Base-by-base conservation (phyloP, 2,113 vertebrate species). In the Pseudopodoces humilis region DNA sequence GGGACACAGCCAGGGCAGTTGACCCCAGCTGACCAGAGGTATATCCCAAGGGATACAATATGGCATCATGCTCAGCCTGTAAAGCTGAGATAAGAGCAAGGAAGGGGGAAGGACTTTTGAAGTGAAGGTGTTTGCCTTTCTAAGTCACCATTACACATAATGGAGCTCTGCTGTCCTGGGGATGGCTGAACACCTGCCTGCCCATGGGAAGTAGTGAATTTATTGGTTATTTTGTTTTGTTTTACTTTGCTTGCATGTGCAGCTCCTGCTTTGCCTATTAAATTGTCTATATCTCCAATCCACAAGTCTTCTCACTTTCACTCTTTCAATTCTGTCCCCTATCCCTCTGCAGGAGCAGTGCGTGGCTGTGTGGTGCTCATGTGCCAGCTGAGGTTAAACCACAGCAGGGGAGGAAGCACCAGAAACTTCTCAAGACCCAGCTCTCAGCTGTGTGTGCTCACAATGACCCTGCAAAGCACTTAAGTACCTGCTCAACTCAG, bases 401-500 rank as follows among this genome's bases (percentile, higher is more conserved):
- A 50, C 1, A 1, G 23, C 16, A n/a, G 28, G 17, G 4, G 4
- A 43, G 4, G 52, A 77, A 86, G 41, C 44, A 91, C 3, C 33
- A 95, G 71, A 70, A 94, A 43, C 46, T 86, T 24, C 27, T 64
- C 60, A 63, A 72, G 63, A 55, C 30, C 28, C 25, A n/a, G 2
- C n/a, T 84, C 52, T 76, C 18, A 2, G 30, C 27, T 79, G 4
- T 74, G 10, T 55, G 50, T 50, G 49, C 23, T 77, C 3, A 0
- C 41, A 62, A 13, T 74, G 64, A 67, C 62, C 37, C 56, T 81
- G 44, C 56, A 90, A 83, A 90, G 39, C 39, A 39, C 31, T 92
- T 67, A 62, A 88, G 56, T 50, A 70, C 28, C 68, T 39, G 85
- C 55, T 74, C 39, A 77, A 52, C 68, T 96, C 88, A 92, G 76